Base-by-base conservation (phyloP, 2,888 invertebrate genomes). In the Theretra japonica region DNA sequence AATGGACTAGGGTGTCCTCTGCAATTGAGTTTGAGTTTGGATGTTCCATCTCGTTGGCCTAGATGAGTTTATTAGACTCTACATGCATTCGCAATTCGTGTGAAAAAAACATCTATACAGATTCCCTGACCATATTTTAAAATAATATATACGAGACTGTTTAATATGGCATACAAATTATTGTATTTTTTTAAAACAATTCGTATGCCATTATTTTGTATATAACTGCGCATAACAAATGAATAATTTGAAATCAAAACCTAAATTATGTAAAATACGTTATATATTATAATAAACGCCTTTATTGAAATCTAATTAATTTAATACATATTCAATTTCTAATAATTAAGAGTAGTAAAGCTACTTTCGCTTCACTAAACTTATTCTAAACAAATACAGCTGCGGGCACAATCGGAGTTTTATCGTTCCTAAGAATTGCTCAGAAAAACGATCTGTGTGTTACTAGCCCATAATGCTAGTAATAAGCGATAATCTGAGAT, bases 391-490 rank as follows among this genome's bases (percentile, higher is more conserved):
- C 21, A 30, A 33, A 69, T 17, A 28, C 65, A 71, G 77, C 76
- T 68, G 73, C 30, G 74, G 82, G 74, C 75, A 71, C 71, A 78
- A 76, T 79, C 76, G 74, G 72, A 73, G 76, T 75, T 73, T 70
- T 78, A 75, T 76, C 78, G 75, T 79, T 68, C 70, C 74, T 70
- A 69, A 70, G 70, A n/a, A 76, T 76, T 75, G 68, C 77, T 76
- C 21, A 77, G 75, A 82, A 73, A 77, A 79, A 78, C 73, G 81
- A 81, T 74, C 75, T 80, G 78, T 76, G 76, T 73, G 75, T 77
- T 79, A 75, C 79, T 78, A 75, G 77, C 23, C 41, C 17, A 23
- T 65, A 65, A 48, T 65, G 23, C 23, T 48, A 48, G 65, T 65
- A 65, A 65, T 65, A 65, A 21, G 33, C n/a, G 62, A 21, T 41